Evolutionary conservation across 2,888 invertebrate species (phyloP), one percentile per base, ranked within the genome.

Genomic region (Sarcophaga variegata): DNA sequence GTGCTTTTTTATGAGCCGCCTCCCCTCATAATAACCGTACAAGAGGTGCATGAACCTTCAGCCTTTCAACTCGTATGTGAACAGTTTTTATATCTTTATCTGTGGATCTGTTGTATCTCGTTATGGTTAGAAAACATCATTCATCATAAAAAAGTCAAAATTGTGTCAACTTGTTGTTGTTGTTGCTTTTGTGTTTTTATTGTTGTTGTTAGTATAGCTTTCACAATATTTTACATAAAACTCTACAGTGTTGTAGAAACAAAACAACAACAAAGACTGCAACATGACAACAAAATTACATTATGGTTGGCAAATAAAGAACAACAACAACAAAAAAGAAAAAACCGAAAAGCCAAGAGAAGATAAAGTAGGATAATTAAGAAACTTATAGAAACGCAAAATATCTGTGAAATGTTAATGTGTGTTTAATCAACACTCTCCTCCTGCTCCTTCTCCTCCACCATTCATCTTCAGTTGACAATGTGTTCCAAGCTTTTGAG

Each of bases 81-180:
- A 54, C 54, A 14, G n/a, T 72, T 37, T 37, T 45, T 49, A 17
- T 17, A 76, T 49, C 62, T 78, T 22, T 70, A 54, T 14, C 12
- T 54, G 17, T 54, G 54, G 12, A 54, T 54, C 12, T 54, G 14
- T 14, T 54, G 54, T 54, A 54, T 54, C 54, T 54, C 54, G 17
- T 54, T 37, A 37, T 37, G 37, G 37, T 37, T 37, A 37, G 37
- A 71, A 82, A 82, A 83, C 83, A 86, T 86, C 83, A 86, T 83
- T 86, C 80, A 86, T 83, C 80, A 86, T 83, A 83, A 83, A 86
- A 86, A 86, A 86, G 80, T 86, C 77, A 83, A 83, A 86, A 83
- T 80, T 86, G 80, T 86, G 86, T 86, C 86, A 83, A 81, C 80
- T 72, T 83, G 60, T 83, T 80, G 79, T 83, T 83, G 62, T 74